Conservation (phyloP, 2,113 vertebrate genomes). For the Mellivora capensis region DNA sequence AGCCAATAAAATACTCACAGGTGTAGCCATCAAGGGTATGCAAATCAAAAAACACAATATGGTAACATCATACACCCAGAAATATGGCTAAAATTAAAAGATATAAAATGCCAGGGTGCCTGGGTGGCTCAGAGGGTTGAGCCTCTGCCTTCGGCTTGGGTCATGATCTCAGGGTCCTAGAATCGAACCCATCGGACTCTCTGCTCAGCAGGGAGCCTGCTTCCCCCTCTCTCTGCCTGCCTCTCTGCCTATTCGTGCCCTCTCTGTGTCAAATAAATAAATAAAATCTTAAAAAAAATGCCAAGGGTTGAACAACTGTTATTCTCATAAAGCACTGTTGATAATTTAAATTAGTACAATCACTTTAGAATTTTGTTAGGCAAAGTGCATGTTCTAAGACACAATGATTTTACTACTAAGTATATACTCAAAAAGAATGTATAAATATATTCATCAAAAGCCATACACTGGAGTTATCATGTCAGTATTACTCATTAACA, state of each 20-base stretch:
- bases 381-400: not conserved
- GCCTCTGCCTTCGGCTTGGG: no score
- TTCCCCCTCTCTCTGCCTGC: no score
- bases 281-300: not conserved
- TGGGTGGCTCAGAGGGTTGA: no score
- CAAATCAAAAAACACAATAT: not conserved
- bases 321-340: not conserved
- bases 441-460: not conserved
- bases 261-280: no score
- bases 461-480: not conserved
- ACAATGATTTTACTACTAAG: not conserved
- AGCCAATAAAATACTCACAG: not conserved
- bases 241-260: no score
- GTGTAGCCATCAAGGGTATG: not conserved
- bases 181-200: no score
- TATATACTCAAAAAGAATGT: not conserved
- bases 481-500: not conserved
- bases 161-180: no score
- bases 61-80: not conserved
- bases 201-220: no score
- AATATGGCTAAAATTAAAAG: not conserved
- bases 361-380: not conserved
- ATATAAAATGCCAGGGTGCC: not conserved
- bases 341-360: not conserved
- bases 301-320: not conserved